phyloP scores from a whole-genome alignment of 2,888 invertebrate species.

The Muschampia plurimacula region DNA sequence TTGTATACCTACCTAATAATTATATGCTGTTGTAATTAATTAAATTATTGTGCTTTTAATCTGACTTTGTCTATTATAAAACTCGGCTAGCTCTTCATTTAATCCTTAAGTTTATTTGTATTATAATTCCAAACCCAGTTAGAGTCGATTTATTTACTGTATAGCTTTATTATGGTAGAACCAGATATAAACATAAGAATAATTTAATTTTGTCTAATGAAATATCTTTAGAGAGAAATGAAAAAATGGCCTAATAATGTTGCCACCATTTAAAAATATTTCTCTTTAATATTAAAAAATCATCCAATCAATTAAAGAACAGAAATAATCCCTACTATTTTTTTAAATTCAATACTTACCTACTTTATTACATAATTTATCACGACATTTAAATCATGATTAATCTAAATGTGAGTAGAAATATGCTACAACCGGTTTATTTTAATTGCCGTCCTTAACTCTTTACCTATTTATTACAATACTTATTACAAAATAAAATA shows the following conservation, averaged over 20 bases:
- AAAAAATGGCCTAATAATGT: too few relatives aligned
- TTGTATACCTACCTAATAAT: neutral
- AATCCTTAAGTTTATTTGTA: neutral
- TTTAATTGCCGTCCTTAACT: slow-evolving; percentile 24
- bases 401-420: neutral
- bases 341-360: too few relatives aligned
- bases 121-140: neutral
- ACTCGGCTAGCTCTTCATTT: neutral
- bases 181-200: neutral
- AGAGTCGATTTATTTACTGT: neutral
- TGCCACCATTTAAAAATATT: too few relatives aligned
- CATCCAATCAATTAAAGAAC: too few relatives aligned
- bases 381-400: neutral
- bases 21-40: neutral
- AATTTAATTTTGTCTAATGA: too few relatives aligned
- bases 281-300: too few relatives aligned
- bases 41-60: neutral
- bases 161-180: neutral
- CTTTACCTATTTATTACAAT: neutral
- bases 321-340: too few relatives aligned
- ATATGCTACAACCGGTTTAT: neutral
- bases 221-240: too few relatives aligned
- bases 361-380: neutral
- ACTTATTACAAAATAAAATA: slow-evolving; percentile 21
- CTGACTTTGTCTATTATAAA: neutral